Base-by-base conservation (phyloP, 35 echinoderm and acorn worm species). In the Anneissia japonica region DNA sequence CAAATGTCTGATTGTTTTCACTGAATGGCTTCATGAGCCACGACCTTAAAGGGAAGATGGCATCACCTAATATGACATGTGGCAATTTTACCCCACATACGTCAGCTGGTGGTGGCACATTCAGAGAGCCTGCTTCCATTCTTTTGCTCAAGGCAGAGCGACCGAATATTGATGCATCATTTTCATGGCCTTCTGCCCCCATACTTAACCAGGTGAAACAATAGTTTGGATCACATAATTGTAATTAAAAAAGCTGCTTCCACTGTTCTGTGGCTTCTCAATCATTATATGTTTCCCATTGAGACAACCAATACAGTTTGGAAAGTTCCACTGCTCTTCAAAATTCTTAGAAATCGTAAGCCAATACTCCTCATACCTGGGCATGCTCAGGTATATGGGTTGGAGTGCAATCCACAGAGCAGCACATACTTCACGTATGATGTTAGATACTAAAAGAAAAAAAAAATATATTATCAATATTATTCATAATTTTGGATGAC, bases 201-300 rank as follows among this genome's bases (percentile, higher is more conserved):
- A 81, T 26, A 81, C 38, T 26, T 39, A 81, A 35, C 35, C 38
- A 81, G 13, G 6, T 81, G 37, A 81, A 39, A 39, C 11, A 23
- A 81, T 81, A 81, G 21, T 64, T 64, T 1, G 51, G 1, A 64
- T 64, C 51, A 64, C 51, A 64, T 34, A 85, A 26, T 87, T 86
- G 38, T 91, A 91, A 64, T 91, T 91, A 39, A 73, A 91, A 74
- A 81, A 86, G 21, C 11, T 55, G 21, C 74, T 56, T 36, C 83
- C 89, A 32, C 36, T 36, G 40, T 79, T 91, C 4, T 39, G 74
- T 11, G 89, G 84, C 17, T 86, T 75, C 38, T 81, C 56, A 6
- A 91, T 87, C 5, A 39, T 73, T 11, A 91, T 80, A 46, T 91
- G 90, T 74, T 91, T 91, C 16, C 90, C 90, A 38, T 91, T 79